Evolutionary conservation across 2,888 invertebrate species (phyloP).

Genomic region (Trachelus iudaicus): DNA sequence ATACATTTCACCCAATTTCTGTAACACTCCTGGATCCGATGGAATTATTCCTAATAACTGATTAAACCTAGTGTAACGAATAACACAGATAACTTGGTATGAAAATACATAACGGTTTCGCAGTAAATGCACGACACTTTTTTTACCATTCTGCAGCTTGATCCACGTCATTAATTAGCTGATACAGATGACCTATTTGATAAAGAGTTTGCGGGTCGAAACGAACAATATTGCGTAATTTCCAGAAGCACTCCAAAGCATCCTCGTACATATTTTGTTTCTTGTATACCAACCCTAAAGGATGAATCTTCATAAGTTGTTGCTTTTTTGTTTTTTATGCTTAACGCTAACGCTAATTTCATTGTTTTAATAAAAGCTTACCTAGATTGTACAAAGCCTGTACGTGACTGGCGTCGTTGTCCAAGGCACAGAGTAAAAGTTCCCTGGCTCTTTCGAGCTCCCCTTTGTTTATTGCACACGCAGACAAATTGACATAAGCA

Average conservation of each 20-base stretch:
- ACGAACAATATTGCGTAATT: constrained; percentile 76
- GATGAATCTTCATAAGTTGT: constrained; percentile 8
- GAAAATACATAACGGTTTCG: constrained; percentile 1
- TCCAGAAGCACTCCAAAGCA: constrained; percentile 83
- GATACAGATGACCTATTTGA: constrained; percentile 83
- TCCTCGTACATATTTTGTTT: constrained; percentile 77
- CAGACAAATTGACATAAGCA: constrained; percentile 87
- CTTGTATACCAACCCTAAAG: constrained; percentile 76
- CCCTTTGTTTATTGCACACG: constrained; percentile 77
- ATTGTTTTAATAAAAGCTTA: constrained; percentile 42
- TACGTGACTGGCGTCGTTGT: constrained; percentile 83
- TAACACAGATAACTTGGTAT: constrained; percentile 9
- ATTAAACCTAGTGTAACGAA: constrained; percentile 69
- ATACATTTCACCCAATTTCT: constrained; percentile 90
- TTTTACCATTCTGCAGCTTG: constrained; percentile 74
- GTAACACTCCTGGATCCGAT: constrained; percentile 89
- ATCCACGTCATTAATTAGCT: constrained; percentile 72
- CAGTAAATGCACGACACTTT: neutral
- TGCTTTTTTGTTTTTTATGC: neutral
- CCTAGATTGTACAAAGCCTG: constrained; percentile 88
- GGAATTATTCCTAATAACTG: constrained; percentile 86
- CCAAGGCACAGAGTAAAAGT: constrained; percentile 80
- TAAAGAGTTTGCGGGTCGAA: constrained; percentile 81
- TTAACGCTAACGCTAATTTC: neutral
- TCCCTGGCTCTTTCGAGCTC: constrained; percentile 78